These are phyloP conservation scores for Drosophila pruinosa DNA, from an alignment of 1,140 invertebrate species.

Conservation along the genomic window DNA sequence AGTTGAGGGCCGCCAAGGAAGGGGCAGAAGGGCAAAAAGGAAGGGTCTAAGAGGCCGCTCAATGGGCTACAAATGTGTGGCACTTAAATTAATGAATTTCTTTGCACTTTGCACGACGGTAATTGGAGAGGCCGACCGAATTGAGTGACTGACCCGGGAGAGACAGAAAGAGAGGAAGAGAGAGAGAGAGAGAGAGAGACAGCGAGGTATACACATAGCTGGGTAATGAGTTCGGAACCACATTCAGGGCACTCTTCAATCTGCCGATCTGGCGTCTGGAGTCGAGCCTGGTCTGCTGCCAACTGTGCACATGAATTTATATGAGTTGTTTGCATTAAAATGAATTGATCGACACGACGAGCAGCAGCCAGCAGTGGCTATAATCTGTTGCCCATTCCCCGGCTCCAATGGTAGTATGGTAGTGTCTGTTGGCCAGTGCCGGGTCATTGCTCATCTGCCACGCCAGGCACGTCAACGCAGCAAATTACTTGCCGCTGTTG, in stretches of 20 bases:
- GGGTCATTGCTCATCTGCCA: slow-evolving; percentile 79
- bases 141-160: slow-evolving; percentile 30
- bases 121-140: slow-evolving; percentile 34
- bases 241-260: slow-evolving; percentile 29
- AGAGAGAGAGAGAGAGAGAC: neutral
- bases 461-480: slow-evolving; percentile 78
- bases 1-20: neutral
- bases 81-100: slow-evolving; percentile 81
- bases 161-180: neutral
- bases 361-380: slow-evolving; percentile 2
- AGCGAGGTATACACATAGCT: neutral
- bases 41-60: slow-evolving; percentile 40
- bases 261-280: slow-evolving; percentile 23
- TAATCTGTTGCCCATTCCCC: neutral
- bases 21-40: neutral
- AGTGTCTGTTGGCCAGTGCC: slow-evolving; percentile 5
- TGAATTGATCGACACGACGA: slow-evolving; percentile 79
- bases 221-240: neutral
- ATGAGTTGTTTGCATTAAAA: slow-evolving; percentile 81
- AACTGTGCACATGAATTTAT: slow-evolving; percentile 76
- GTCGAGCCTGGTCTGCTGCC: slow-evolving; percentile 28
- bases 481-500: slow-evolving; percentile 75
- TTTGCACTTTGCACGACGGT: slow-evolving; percentile 68
- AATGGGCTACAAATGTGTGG: slow-evolving; percentile 77
- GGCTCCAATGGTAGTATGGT: neutral